A percentile compares a stretch with the other conserved stretches of the same genome.
These are phyloP conservation scores for Nylanderia fulva DNA, from an alignment of 1,140 invertebrate genomes.

Conservation along the genomic window DNA sequence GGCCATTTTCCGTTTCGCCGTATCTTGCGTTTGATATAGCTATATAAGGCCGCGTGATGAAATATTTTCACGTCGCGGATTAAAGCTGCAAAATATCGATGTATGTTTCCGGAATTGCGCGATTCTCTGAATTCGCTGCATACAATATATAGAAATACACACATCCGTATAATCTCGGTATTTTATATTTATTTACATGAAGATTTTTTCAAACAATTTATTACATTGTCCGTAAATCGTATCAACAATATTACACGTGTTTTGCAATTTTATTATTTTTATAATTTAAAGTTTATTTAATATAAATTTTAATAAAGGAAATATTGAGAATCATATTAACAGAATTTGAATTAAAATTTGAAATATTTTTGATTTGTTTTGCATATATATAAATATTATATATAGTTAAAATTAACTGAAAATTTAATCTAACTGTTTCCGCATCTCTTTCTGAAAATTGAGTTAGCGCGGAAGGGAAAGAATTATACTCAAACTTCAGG, in stretches of 20 bases:
- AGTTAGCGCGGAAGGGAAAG: background rate
- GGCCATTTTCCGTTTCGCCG: background rate
- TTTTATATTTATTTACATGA: background rate
- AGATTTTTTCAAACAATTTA: background rate
- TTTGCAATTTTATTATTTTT: background rate
- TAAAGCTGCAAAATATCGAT: background rate
- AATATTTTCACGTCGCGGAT: conserved; percentile 20
- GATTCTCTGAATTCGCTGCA: background rate
- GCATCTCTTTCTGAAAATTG: conserved; percentile 40
- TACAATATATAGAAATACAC: background rate
- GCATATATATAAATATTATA: no score
- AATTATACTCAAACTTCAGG: background rate
- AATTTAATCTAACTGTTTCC: background rate
- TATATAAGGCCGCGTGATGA: conserved; percentile 11
- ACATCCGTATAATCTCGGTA: background rate
- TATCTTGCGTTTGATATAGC: conserved; percentile 19
- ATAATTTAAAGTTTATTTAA: background rate
- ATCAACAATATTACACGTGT: background rate
- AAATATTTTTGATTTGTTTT: no score
- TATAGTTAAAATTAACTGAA: no score
- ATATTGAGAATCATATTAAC: background rate
- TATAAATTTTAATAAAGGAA: background rate
- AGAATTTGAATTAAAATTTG: no score
- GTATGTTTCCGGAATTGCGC: background rate
- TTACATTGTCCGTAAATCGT: background rate